A percentile compares a stretch with the other conserved stretches of the same genome.
These are phyloP conservation scores for Eurypyga helias DNA, from an alignment of 2,113 vertebrate species.

Conservation along the genomic window DNA sequence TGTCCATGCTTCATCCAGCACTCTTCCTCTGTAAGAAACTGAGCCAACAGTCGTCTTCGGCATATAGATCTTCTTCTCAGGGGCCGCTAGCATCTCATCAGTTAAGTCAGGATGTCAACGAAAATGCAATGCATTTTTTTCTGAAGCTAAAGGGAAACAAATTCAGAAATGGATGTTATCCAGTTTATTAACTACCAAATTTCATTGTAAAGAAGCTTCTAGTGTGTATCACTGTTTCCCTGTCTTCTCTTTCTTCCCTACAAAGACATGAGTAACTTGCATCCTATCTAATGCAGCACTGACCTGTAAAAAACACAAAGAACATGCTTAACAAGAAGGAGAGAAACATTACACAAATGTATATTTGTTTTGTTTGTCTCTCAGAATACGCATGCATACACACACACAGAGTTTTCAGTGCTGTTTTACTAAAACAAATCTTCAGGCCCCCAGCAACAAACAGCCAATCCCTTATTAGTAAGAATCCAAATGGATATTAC, in stretches of 20 bases:
- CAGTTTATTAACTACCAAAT: not conserved
- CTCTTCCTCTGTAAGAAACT: not conserved
- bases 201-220: not conserved
- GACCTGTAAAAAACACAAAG: not conserved
- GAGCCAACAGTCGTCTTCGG: not conserved
- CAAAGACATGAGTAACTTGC: not conserved
- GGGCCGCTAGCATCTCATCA: not conserved
- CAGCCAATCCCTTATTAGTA: not conserved
- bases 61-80: not conserved
- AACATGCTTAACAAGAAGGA: not conserved
- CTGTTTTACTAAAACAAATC: slow-evolving; percentile 30
- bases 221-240: not conserved
- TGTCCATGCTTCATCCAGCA: not conserved
- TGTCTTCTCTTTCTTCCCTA: not conserved
- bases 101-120: not conserved
- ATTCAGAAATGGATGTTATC: not conserved
- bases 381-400: not conserved
- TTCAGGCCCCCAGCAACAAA: not conserved
- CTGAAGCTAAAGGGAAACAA: not conserved
- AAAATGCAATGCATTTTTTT: not conserved
- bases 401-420: not conserved
- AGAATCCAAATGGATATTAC: slow-evolving; percentile 11
- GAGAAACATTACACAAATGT: not conserved
- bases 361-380: not conserved
- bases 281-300: not conserved